Evolutionary conservation across 2,888 invertebrate species (phyloP).

Genomic region (Calliphora vomitoria): DNA sequence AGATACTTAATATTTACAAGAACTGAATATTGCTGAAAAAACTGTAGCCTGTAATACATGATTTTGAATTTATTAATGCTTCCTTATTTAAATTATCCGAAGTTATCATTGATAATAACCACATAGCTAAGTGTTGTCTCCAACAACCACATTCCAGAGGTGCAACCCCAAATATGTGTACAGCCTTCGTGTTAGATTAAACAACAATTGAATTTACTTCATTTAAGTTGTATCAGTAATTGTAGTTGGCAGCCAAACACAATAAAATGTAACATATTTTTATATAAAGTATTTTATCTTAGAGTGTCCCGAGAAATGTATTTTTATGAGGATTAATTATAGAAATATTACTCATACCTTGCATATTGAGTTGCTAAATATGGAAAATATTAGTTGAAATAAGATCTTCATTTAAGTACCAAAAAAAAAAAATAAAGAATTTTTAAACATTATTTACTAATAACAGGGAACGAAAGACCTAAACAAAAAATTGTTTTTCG

Average conservation of each 20-base stretch:
- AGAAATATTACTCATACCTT: no score
- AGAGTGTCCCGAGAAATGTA: not conserved
- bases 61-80: no score
- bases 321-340: not conserved
- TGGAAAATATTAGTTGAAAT: no score
- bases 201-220: conserved; percentile 82
- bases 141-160: conserved; percentile 35
- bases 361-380: no score
- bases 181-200: conserved; percentile 71
- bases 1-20: no score
- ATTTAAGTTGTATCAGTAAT: conserved; percentile 73
- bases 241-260: conserved; percentile 12
- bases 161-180: conserved; percentile 51
- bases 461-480: no score
- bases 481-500: no score
- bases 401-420: no score
- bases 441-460: no score
- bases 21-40: no score
- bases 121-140: not conserved
- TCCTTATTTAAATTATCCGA: not conserved
- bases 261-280: not conserved
- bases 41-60: no score
- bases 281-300: not conserved
- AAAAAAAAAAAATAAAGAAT: no score
- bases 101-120: not conserved